These are phyloP conservation scores for Deilephila elpenor DNA, from an alignment of 2,888 invertebrate species.

Conservation along the genomic window DNA sequence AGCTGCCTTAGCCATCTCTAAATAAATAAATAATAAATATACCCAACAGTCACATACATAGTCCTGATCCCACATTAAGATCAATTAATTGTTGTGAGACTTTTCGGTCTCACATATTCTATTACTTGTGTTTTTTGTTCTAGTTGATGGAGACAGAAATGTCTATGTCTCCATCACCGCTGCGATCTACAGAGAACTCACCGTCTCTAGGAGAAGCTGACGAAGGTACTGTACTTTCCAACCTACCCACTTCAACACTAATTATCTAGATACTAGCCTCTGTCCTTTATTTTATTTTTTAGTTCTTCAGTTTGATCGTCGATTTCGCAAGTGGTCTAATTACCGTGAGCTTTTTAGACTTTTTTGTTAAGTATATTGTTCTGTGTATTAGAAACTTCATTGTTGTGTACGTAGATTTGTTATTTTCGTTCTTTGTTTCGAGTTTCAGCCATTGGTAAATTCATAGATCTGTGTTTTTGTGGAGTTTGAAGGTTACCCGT, in stretches of 20 bases:
- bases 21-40: no score
- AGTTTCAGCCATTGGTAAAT: no score
- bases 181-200: conserved; percentile 72
- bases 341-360: conserved; percentile 12
- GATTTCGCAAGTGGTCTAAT: conserved; percentile 4
- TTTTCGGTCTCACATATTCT: neutral
- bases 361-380: neutral
- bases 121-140: conserved; percentile 24
- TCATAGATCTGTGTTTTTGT: no score
- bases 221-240: conserved; percentile 62
- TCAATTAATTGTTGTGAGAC: no score
- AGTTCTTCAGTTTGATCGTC: neutral
- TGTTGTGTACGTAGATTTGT: no score
- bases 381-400: neutral
- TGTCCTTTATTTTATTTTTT: conserved; percentile 1
- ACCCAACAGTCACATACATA: no score
- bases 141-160: conserved; percentile 70
- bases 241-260: neutral
- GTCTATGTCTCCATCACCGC: conserved; percentile 74
- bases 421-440: no score
- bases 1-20: no score
- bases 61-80: no score
- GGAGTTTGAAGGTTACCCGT: no score
- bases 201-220: conserved; percentile 80
- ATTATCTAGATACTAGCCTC: neutral